phyloP scores from a whole-genome alignment of 1,140 invertebrate species.

The Drosophila erecta region DNA sequence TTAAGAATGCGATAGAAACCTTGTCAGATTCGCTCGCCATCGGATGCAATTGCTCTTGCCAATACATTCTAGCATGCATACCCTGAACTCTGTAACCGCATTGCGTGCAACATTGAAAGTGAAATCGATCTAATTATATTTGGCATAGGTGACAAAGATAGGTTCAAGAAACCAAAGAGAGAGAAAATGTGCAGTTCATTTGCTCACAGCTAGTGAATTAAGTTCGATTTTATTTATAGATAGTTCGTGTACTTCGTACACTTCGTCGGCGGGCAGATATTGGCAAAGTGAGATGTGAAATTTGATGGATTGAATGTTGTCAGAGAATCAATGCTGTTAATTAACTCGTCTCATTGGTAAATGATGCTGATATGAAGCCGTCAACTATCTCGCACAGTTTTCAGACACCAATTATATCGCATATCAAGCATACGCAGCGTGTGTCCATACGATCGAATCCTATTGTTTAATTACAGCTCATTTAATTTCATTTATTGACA shows the following conservation, averaged over 20 bases:
- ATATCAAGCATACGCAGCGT: slow-evolving; percentile 36
- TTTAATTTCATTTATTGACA: slow-evolving; percentile 57
- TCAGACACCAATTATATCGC: slow-evolving; percentile 15
- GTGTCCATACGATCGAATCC: slow-evolving; percentile 5
- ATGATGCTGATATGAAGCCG: slow-evolving; percentile 11
- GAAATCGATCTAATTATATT: slow-evolving; percentile 49
- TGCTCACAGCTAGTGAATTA: slow-evolving; percentile 6
- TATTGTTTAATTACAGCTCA: slow-evolving; percentile 53
- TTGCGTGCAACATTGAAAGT: slow-evolving; percentile 38
- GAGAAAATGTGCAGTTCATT: slow-evolving; percentile 2
- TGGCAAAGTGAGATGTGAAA: slow-evolving; percentile 2
- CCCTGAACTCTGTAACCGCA: slow-evolving; percentile 35
- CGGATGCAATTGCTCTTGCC: slow-evolving; percentile 21
- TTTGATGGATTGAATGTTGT: slow-evolving; percentile 13
- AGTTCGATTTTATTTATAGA: slow-evolving; percentile 22
- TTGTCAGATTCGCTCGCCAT: slow-evolving; percentile 23
- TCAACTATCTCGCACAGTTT: slow-evolving; percentile 22
- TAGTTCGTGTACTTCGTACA: slow-evolving; percentile 1
- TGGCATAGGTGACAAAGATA: slow-evolving; percentile 23
- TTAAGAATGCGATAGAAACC: slow-evolving; percentile 11
- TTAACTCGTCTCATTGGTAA: slow-evolving; percentile 25
- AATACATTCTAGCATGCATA: slow-evolving; percentile 14
- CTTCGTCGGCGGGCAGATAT: not conserved
- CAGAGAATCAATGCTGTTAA: slow-evolving; percentile 24
- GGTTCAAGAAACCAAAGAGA: slow-evolving; percentile 39